Evolutionary conservation across 92 coral and sea anemone genomes (phyloP).

Genomic region (Meandrina meandrites): DNA sequence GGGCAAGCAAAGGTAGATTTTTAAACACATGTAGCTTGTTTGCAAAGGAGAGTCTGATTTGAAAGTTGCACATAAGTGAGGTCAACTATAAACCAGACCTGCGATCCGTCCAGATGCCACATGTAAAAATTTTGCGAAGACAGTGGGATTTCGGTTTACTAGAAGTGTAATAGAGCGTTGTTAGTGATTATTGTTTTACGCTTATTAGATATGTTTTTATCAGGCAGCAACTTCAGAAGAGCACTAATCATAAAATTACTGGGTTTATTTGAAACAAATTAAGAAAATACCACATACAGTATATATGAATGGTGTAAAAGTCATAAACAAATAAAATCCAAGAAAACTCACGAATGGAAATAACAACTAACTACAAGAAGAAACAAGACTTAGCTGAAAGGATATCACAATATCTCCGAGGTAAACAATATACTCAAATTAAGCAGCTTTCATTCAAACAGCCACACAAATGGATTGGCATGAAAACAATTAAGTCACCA

Average conservation of each 20-base stretch:
- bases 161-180: conserved; percentile 42
- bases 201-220: background rate
- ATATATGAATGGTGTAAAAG: background rate
- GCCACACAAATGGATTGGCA: conserved; percentile 35
- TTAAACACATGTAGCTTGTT: conserved; percentile 37
- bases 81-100: conserved; percentile 46
- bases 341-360: background rate
- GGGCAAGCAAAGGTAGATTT: background rate
- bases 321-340: background rate
- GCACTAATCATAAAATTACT: background rate
- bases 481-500: too few species aligned
- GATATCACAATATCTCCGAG: background rate
- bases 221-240: background rate
- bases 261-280: background rate
- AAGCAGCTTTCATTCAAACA: conserved; percentile 37
- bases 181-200: conserved; percentile 17
- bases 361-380: background rate
- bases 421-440: background rate
- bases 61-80: conserved; percentile 41
- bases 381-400: conserved; percentile 4
- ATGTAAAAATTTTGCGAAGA: conserved; percentile 50
- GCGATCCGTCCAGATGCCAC: conserved; percentile 54
- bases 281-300: background rate
- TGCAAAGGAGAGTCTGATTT: conserved; percentile 50
- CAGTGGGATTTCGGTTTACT: conserved; percentile 43